Evolutionary conservation across 2,888 invertebrate species (phyloP), one percentile per base, ranked within the genome.

Genomic region (Drosophila borealis): DNA sequence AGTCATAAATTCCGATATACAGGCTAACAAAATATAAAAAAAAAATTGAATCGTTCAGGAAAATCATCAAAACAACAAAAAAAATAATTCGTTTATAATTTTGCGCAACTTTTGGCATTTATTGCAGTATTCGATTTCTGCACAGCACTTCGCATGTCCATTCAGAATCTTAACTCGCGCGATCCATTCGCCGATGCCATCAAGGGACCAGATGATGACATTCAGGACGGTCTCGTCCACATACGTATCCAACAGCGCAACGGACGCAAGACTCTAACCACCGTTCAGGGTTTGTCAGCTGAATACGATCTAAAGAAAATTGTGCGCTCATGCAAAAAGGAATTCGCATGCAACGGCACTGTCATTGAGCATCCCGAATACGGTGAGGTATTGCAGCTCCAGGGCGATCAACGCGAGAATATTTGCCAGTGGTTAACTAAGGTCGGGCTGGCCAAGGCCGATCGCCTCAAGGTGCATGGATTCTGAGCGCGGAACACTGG

Each of bases 231-330:
- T 94, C 95, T 98, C 94, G 98, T 99, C 93, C 99, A 99, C 95
- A 98, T 99, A 95, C 97, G 99, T 93, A 99, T 99, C 93, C 99
- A 99, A 94, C 99, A 99, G 94, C 96, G 99, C 93, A 99, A 99
- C 96, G 99, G 99, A 94, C 97, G 99, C 90, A 99, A 99, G 95
- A 99, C 99, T 93, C 94, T 99, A 94, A 99, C 99, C 91, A 99
- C 99, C 92, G 98, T 99, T 89, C 99, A 99, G 94, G 98, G 98
- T 91, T 95, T 97, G 90, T 97, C 97, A 91, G 95, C 97, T 91
- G 97, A 97, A 94, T 99, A 99, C 96, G 99, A 99, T 96, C 95
- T 99, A 94, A 99, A 99, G 94, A 99, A 99, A 95, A 99, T 99
- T 93, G 99, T 99, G 91, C 97, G 98, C 94, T 98, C 98, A 94